Evolutionary conservation across 2,888 invertebrate genomes (phyloP).

Genomic region (Apocheima hispidaria): DNA sequence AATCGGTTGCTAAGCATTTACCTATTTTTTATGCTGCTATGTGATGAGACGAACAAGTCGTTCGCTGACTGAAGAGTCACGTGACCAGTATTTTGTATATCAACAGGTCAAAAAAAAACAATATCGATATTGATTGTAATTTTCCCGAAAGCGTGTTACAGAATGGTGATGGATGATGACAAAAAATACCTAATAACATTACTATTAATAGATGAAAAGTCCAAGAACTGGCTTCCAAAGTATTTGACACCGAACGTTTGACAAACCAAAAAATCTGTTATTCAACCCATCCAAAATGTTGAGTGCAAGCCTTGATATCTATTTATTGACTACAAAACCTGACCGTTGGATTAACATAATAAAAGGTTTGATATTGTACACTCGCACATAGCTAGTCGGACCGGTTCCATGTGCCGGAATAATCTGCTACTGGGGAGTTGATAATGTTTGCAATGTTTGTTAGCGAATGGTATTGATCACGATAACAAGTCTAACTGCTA

Average conservation of each 20-base stretch:
- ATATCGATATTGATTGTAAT: too few species aligned
- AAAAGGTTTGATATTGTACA: slow-evolving; percentile 37
- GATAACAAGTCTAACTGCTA: slow-evolving; percentile 10
- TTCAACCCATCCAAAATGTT: not conserved
- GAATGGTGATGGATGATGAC: too few species aligned
- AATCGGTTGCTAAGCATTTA: too few species aligned
- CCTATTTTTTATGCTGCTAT: too few species aligned
- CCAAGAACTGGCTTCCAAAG: not conserved
- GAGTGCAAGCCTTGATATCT: slow-evolving; percentile 22
- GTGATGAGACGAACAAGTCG: too few species aligned
- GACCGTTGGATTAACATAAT: slow-evolving; percentile 35
- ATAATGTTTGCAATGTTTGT: slow-evolving; percentile 39
- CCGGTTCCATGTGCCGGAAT: slow-evolving; percentile 48
- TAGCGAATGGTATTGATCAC: slow-evolving; percentile 29
- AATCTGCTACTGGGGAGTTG: slow-evolving; percentile 42
- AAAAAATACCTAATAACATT: too few species aligned
- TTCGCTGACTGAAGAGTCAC: too few species aligned
- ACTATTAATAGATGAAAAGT: not conserved
- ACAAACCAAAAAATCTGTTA: not conserved
- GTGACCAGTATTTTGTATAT: too few species aligned
- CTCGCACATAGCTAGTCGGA: slow-evolving; percentile 26
- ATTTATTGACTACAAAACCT: slow-evolving; percentile 29
- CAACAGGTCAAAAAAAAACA: too few species aligned
- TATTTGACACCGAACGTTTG: not conserved
- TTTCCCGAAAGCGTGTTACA: too few species aligned